phyloP scores from a whole-genome alignment of 2,888 invertebrate genomes.

The Leptarthrus brevirostris region DNA sequence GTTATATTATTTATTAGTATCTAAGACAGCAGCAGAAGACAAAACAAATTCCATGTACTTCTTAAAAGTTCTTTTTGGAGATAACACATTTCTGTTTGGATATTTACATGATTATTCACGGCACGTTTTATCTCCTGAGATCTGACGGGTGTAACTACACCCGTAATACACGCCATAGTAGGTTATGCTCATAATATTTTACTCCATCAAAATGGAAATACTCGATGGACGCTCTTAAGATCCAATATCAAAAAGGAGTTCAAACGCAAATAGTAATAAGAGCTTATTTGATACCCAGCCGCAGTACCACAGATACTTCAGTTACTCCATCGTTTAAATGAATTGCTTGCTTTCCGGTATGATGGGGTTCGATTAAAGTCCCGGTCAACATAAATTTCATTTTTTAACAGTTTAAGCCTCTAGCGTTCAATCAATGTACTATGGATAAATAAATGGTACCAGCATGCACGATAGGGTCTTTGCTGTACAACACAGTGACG shows the following conservation, averaged over 20 bases:
- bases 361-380: conserved; percentile 47
- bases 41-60: too few species aligned
- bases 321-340: conserved; percentile 32
- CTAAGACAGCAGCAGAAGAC: too few species aligned
- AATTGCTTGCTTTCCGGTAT: conserved; percentile 17
- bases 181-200: too few species aligned
- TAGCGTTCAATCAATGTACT: conserved; percentile 50
- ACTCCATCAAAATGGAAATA: too few species aligned
- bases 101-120: too few species aligned
- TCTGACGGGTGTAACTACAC: too few species aligned
- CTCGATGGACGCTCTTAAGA: too few species aligned
- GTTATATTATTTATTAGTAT: too few species aligned
- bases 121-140: too few species aligned
- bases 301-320: neutral
- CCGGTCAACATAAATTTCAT: conserved; percentile 48
- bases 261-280: neutral
- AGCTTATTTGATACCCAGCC: conserved; percentile 5
- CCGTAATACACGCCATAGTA: too few species aligned
- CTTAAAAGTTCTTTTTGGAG: too few species aligned
- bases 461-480: conserved; percentile 26
- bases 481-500: neutral
- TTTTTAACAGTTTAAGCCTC: conserved; percentile 49
- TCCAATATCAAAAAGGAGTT: neutral
- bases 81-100: too few species aligned
- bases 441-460: conserved; percentile 48